phyloP scores from a whole-genome alignment of 2,888 invertebrate species.

The Hydroisotoma schaefferi region DNA sequence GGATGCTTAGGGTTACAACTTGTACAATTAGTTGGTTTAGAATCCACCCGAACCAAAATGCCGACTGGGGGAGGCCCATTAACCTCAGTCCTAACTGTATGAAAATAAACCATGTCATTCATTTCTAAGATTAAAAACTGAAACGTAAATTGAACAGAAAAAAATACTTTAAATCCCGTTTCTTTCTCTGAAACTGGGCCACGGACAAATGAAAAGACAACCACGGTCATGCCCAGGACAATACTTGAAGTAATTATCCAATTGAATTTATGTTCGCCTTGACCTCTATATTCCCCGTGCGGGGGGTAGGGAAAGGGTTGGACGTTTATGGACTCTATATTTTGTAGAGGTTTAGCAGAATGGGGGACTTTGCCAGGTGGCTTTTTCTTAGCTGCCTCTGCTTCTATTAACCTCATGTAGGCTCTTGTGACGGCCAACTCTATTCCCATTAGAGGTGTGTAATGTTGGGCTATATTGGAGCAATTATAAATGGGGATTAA shows the following conservation, averaged over 20 bases:
- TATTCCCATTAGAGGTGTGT: slow-evolving; percentile 10
- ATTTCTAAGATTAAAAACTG: too few species aligned
- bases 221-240: slow-evolving; percentile 23
- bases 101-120: not conserved
- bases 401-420: slow-evolving; percentile 3
- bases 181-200: slow-evolving; percentile 27
- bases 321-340: not conserved
- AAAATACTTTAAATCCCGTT: slow-evolving; percentile 22
- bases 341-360: not conserved
- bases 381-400: not conserved
- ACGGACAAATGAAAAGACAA: slow-evolving; percentile 18
- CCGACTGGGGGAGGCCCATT: slow-evolving; percentile 24
- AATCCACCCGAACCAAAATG: slow-evolving; percentile 32
- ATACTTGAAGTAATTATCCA: slow-evolving; percentile 15
- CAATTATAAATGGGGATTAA: not conserved
- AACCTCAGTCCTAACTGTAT: slow-evolving; percentile 13
- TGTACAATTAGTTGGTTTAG: slow-evolving; percentile 26
- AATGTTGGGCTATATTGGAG: slow-evolving; percentile 4
- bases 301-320: slow-evolving; percentile 20
- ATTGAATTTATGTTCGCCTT: slow-evolving; percentile 8
- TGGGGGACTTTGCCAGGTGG: not conserved
- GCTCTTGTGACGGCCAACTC: slow-evolving; percentile 14
- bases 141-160: not conserved
- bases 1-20: slow-evolving; percentile 4
- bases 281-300: slow-evolving; percentile 1